A percentile compares a stretch with the other conserved stretches of the same genome.
These are phyloP conservation scores for Micromesistius poutassou DNA, from an alignment of 2,797 vertebrate species.

Conservation along the genomic window DNA sequence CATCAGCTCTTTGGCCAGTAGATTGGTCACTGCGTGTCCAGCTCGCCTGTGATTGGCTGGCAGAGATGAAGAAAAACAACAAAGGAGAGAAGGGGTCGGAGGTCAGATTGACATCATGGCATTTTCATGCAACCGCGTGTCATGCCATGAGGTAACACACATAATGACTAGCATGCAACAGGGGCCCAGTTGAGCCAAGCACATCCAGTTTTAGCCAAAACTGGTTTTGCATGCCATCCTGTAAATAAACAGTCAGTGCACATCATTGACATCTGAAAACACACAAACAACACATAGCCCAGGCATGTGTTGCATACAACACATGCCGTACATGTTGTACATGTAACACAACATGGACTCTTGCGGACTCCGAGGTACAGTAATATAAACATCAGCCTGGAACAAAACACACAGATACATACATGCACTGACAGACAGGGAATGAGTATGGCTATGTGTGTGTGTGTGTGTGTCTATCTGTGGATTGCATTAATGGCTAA, in stretches of 20 bases:
- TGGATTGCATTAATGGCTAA: constrained; percentile 38
- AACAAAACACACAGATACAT: not conserved
- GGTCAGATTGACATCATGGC: not conserved
- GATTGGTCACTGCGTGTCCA: constrained; percentile 83
- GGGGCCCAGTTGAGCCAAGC: not conserved
- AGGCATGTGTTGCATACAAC: constrained; percentile 10
- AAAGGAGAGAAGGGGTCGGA: not conserved
- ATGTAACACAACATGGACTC: constrained; percentile 23
- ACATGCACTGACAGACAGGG: not conserved
- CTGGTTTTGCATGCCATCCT: not conserved
- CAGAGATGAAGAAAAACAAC: constrained; percentile 30
- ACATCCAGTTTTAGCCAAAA: not conserved
- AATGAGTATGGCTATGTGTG: constrained; percentile 1
- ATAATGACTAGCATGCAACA: constrained; percentile 17
- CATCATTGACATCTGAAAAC: not conserved
- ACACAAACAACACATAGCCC: not conserved
- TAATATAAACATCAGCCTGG: not conserved
- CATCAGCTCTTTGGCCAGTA: constrained; percentile 85
- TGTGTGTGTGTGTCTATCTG: constrained; percentile 19
- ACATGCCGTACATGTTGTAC: too few relatives aligned
- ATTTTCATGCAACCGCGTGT: constrained; percentile 22
- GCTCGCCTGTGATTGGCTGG: constrained; percentile 83
- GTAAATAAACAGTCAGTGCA: not conserved
- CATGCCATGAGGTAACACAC: constrained; percentile 20
- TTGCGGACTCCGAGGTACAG: not conserved